Conservation (phyloP, 2,113 vertebrate genomes). For the Pandion haliaetus region DNA sequence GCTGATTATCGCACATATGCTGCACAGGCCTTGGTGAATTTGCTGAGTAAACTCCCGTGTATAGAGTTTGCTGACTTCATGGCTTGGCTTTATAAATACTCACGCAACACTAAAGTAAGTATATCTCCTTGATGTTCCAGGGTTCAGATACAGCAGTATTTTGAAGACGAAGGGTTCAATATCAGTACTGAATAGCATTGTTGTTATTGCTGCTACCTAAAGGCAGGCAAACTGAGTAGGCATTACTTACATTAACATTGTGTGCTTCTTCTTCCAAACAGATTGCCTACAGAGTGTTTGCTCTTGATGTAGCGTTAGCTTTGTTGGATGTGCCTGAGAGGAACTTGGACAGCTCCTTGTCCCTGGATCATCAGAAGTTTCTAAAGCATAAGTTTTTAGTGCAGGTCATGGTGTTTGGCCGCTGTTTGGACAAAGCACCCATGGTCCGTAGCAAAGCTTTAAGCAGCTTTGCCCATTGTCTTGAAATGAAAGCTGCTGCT, state of each 20-base stretch:
- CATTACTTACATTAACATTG: background rate
- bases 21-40: conserved; percentile 80
- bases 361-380: conserved; percentile 70
- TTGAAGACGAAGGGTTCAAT: background rate
- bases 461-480: conserved; percentile 84
- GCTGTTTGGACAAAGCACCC: conserved; percentile 82
- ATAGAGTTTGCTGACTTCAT: conserved; percentile 83
- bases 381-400: conserved; percentile 87
- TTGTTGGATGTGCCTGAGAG: conserved; percentile 85
- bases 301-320: conserved; percentile 87
- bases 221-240: background rate
- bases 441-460: conserved; percentile 86
- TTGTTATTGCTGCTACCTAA: background rate
- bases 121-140: background rate
- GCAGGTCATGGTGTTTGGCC: conserved; percentile 84
- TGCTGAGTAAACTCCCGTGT: conserved; percentile 77
- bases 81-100: conserved; percentile 85
- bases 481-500: conserved; percentile 75
- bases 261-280: conserved; percentile 32
- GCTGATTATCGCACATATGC: conserved; percentile 83
- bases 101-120: conserved; percentile 80
- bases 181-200: background rate
- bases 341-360: conserved; percentile 40
- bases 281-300: conserved; percentile 85
- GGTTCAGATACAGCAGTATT: background rate